Base-by-base conservation (phyloP, 1,140 invertebrate genomes). In the Drosophila jambulina region DNA sequence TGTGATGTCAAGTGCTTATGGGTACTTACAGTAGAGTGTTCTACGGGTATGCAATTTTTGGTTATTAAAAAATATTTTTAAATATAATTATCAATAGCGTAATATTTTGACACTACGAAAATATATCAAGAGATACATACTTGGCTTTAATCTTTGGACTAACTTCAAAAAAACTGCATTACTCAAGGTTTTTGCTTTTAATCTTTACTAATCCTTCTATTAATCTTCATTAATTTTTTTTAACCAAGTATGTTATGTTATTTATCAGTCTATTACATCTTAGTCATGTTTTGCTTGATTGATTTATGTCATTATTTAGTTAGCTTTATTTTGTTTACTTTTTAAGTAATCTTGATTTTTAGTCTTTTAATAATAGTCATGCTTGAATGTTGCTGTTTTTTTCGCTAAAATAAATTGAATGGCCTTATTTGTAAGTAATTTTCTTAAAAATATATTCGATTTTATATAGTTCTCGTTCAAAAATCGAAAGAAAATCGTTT, bases 1-100 rank as follows among this genome's bases (percentile, higher is more conserved):
- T 51, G 48, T 83, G 82, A 79, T 86, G 83, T 86, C 83, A 87
- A 86, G 76, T 86, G 80, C 36, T 59, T 23, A 19, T 34, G 49
- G 68, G 25, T 46, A 43, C 25, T 67, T 46, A 36, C n/a, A 40
- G 34, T 40, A 15, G 29, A 62, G 38, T 25, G 56, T 64, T 62
- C 27, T 61, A 12, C 0, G 49, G 27, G 8, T 25, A 61, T 64
- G 62, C 62, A 64, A 61, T 64, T 64, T 43, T 29, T 13, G 5
- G 12, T 21, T 19, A 61, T 43, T 61, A 67, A 65, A 27, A 69
- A 38, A 43, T 34, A 43, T 38, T 43, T n/a, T 25, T 12, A 34
- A 10, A 7, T 23, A 27, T 69, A 23, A 60, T 59, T 29, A 15
- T 23, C 25, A n/a, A 29, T 13, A 29, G 23, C 17, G 1, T 29